Evolutionary conservation across 2,113 vertebrate genomes (phyloP).

Genomic region (Hippotragus niger): DNA sequence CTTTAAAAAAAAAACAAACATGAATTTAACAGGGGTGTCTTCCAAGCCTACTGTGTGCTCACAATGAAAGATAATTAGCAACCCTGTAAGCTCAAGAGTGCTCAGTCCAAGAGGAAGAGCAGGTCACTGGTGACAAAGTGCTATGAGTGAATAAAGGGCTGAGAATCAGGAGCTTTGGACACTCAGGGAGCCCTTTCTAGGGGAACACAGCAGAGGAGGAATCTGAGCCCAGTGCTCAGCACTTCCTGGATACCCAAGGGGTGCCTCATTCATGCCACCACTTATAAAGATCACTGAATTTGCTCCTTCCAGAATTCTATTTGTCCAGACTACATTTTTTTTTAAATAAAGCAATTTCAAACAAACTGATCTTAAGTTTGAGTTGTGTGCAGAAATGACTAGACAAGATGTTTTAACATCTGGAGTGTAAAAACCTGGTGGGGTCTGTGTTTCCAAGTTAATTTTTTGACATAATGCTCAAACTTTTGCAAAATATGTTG

Average conservation of each 20-base stretch:
- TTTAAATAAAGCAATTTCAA: conserved; percentile 8
- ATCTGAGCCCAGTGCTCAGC: not conserved
- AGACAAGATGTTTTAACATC: conserved; percentile 37
- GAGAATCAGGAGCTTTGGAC: not conserved
- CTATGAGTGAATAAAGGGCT: not conserved
- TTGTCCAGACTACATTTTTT: conserved; percentile 21
- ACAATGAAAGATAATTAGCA: not conserved
- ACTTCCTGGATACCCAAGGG: not conserved
- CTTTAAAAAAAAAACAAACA: not conserved
- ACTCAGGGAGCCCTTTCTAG: not conserved
- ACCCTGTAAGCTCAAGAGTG: not conserved
- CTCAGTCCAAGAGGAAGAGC: not conserved
- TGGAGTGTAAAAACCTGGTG: not conserved
- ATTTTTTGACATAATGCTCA: conserved; percentile 13
- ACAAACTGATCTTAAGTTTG: not conserved
- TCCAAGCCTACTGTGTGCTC: not conserved
- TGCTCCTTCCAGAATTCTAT: not conserved
- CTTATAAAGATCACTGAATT: not conserved
- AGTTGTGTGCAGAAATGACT: not conserved
- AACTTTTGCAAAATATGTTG: conserved; percentile 2
- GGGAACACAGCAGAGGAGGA: not conserved
- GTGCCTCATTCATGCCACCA: not conserved
- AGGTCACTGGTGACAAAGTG: not conserved
- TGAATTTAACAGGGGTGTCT: not conserved
- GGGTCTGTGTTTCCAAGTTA: not conserved